Percentiles rank a stretch among this genome's conserved stretches.
Evolutionary conservation across 2,113 vertebrate species (phyloP).

Genomic region (Pomatostomus ruficeps): DNA sequence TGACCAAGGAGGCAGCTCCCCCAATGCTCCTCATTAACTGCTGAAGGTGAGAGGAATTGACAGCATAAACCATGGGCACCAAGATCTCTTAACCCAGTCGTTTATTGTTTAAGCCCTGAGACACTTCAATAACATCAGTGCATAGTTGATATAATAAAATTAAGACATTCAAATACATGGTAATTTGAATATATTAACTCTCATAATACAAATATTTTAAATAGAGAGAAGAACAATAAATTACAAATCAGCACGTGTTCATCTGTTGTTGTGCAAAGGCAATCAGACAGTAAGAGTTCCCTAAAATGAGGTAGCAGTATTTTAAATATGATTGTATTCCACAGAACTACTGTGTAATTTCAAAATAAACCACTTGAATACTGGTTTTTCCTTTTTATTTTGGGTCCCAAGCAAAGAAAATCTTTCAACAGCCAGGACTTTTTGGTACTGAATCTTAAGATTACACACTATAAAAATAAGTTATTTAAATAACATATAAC

Average conservation of each 20-base stretch:
- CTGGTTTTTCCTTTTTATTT: not conserved
- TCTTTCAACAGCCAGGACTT: not conserved
- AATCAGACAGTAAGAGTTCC: not conserved
- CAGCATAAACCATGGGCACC: not conserved
- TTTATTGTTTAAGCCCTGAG: constrained; percentile 45
- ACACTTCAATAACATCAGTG: not conserved
- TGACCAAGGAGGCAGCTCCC: not conserved
- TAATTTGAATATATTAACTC: constrained; percentile 62
- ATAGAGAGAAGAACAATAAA: constrained; percentile 70
- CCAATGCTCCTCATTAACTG: accelerated
- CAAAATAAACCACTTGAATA: not conserved
- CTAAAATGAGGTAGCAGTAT: constrained; percentile 65
- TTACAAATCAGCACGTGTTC: constrained; percentile 27
- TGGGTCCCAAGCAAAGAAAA: not conserved
- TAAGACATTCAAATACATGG: not conserved
- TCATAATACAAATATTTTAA: constrained; percentile 61
- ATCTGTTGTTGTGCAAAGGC: not conserved
- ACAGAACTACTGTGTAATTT: not conserved
- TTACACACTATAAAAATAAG: constrained; percentile 39
- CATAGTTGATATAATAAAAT: not conserved
- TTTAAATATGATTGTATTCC: not conserved
- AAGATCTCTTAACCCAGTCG: not conserved
- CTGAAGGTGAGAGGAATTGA: not conserved
- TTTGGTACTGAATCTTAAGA: not conserved
- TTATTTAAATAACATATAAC: constrained; percentile 72